phyloP scores from a whole-genome alignment of 2,797 vertebrate species.

The Kryptolebias ocellatus region DNA sequence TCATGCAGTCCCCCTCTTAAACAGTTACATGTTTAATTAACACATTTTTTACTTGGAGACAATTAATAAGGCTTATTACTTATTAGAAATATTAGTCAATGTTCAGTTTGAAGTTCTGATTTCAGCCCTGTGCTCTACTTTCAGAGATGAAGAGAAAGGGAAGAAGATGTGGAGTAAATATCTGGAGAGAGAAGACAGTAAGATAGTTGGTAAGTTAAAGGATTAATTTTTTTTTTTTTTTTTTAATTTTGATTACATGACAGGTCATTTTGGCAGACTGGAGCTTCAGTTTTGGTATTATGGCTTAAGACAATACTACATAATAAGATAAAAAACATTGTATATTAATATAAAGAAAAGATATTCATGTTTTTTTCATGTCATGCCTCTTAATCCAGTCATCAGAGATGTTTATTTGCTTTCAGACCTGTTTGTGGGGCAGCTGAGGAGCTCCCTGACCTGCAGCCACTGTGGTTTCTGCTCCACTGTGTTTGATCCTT shows the following conservation, averaged over 20 bases:
- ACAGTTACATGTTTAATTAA: no score
- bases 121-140: constrained; percentile 11
- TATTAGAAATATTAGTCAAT: not conserved
- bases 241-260: not conserved
- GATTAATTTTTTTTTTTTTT: not conserved
- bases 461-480: constrained; percentile 92
- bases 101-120: not conserved
- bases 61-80: no score
- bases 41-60: not conserved
- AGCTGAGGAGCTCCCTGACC: constrained; percentile 94
- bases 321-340: no score
- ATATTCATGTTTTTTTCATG: not conserved
- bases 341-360: no score
- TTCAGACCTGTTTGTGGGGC: constrained; percentile 94
- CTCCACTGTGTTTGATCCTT: constrained; percentile 95
- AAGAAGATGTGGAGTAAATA: constrained; percentile 98
- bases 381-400: not conserved
- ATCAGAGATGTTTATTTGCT: not conserved
- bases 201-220: constrained; percentile 89
- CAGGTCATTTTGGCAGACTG: not conserved
- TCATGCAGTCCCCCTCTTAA: no score
- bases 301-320: not conserved
- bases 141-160: constrained; percentile 94
- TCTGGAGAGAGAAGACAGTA: constrained; percentile 95
- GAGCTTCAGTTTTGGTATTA: not conserved